Base-by-base conservation (phyloP, 1,140 invertebrate species). In the Drosophila lini region DNA sequence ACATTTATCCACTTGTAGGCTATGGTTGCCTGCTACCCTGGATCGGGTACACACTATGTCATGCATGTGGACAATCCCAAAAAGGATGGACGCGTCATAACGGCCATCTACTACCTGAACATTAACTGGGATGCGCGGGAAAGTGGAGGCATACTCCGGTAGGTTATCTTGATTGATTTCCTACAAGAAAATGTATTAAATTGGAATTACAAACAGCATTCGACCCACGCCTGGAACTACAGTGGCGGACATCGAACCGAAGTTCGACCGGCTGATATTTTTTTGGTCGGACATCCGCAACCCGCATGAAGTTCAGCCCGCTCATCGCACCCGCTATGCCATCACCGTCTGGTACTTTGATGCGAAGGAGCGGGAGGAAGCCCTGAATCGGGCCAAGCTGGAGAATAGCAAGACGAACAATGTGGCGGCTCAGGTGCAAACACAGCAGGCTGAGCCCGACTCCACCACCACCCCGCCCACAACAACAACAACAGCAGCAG, bases 61-160 rank as follows among this genome's bases (percentile, higher is more conserved):
- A 98, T 98, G 92, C 98, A 99, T 93, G 97, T 99, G 31, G 98
- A 99, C 92, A 99, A 99, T 94, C 98, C 98, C n/a, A 98, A 98
- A 91, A 94, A 95, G 89, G 98, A 99, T 93, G 98, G 97, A 16
- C 94, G 98, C 70, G 98, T 97, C 81, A 97, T 99, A 84, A 99
- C 98, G 11, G 97, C 97, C 41, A 99, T 99, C 88, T 99, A 99
- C 93, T 99, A 99, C 93, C 94, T 99, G 47, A 99, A 99, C 93
- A 95, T 96, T 88, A 95, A 98, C 93, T 99, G 98, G 98, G 95
- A 98, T 93, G 94, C 95, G 22, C 94, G 95, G 81, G 94, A 95
- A 91, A 94, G 93, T 79, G 95, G 95, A 10, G 95, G 95, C 55
- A 89, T 95, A 19, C 91, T 95, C 53, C 93, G 95, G 94, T 94